phyloP scores from a whole-genome alignment of 2,797 vertebrate species.

The Anguilla megastoma region DNA sequence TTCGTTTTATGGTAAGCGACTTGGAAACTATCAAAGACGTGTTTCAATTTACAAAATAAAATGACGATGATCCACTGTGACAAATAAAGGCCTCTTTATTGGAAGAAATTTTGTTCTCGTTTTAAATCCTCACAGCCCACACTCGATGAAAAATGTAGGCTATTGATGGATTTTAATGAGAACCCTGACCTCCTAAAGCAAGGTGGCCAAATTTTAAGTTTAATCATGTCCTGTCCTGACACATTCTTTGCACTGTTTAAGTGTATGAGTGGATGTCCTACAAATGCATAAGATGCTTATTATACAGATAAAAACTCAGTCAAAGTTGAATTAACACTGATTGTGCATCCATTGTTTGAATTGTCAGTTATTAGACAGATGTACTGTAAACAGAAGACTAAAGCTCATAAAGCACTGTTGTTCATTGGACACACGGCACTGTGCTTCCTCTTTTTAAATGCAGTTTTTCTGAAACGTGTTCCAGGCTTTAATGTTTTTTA shows the following conservation, averaged over 20 bases:
- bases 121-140: background rate
- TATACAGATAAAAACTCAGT: no score
- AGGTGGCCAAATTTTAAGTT: background rate
- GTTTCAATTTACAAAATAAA: background rate
- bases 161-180: background rate
- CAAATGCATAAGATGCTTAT: background rate
- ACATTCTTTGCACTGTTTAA: background rate
- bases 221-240: background rate
- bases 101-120: background rate
- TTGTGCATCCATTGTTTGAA: background rate
- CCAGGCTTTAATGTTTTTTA: background rate
- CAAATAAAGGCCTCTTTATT: background rate
- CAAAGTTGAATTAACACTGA: background rate
- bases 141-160: background rate
- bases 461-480: background rate
- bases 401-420: background rate
- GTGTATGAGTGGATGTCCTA: no score
- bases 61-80: background rate
- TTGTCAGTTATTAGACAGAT: slow-evolving; percentile 3
- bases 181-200: background rate
- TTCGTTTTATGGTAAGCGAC: background rate
- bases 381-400: slow-evolving; percentile 11
- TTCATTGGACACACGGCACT: background rate
- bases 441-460: background rate
- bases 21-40: background rate